phyloP scores from a whole-genome alignment of 2,113 vertebrate species.

The Syngnathus floridae region DNA sequence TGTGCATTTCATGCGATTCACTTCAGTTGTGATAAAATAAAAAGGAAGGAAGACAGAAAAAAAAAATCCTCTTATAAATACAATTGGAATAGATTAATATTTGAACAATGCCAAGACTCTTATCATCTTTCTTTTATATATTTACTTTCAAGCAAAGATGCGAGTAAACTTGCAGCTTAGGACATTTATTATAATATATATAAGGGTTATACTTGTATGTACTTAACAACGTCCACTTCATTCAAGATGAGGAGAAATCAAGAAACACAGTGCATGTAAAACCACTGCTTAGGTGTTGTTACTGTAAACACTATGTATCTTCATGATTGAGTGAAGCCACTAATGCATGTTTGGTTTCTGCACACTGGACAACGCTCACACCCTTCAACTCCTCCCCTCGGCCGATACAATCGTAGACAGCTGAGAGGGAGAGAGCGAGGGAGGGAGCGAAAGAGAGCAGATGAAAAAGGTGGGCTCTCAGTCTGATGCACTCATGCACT shows the following conservation, averaged over 20 bases:
- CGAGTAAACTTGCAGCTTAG: not conserved
- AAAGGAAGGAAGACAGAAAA: not conserved
- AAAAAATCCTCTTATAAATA: not conserved
- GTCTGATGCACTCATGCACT: conserved; percentile 63
- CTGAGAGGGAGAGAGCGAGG: conserved; percentile 31
- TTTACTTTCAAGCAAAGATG: not conserved
- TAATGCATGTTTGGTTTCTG: conserved; percentile 36
- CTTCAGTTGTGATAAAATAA: not conserved
- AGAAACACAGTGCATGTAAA: not conserved
- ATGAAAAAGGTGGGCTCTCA: conserved; percentile 39
- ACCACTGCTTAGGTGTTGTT: not conserved
- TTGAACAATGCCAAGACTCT: not conserved
- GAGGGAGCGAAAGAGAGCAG: conserved; percentile 26
- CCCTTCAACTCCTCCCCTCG: conserved; percentile 59
- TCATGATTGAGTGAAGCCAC: conserved; percentile 14
- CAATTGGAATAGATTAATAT: not conserved
- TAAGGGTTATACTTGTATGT: no score
- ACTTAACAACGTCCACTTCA: not conserved
- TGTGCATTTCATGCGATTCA: not conserved
- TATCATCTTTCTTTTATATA: not conserved
- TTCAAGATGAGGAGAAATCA: not conserved
- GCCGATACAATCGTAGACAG: conserved; percentile 57
- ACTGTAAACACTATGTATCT: not conserved
- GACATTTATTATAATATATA: not conserved
- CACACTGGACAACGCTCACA: conserved; percentile 36